Base-by-base conservation (phyloP, 1,140 invertebrate genomes). In the Drosophila ironensis region DNA sequence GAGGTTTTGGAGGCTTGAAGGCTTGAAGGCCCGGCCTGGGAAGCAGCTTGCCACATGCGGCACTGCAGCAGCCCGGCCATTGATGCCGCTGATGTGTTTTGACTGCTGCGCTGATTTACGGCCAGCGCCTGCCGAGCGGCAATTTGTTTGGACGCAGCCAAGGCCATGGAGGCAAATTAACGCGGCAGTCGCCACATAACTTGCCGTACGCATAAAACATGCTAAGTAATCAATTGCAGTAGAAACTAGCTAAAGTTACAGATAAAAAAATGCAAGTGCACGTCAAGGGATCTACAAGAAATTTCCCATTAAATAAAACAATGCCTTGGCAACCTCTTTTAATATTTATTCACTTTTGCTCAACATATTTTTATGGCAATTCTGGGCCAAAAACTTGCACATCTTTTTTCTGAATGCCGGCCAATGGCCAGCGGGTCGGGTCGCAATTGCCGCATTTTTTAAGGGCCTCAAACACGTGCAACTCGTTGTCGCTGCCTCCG, bases 211-310 rank as follows among this genome's bases (percentile, higher is more conserved):
- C 80, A 75, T 82, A 86, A 86, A 88, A 88, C 80, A 88, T 82
- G 87, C 80, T 88, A 88, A 88, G 77, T 88, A 88, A 88, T 88
- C 87, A 88, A 88, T 88, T 88, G 87, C 76, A 53, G 71, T 14
- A 17, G 12, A 41, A 61, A 20, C 20, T 22, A n/a, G n/a, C n/a
- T n/a, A n/a, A n/a, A n/a, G 2, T 42, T 27, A 48, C 37, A 44
- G 20, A 25, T 1, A 28, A 17, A 16, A 14, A 37, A 37, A 37
- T 11, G 14, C 11, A 5, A 16, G 8, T 37, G n/a, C n/a, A n/a
- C n/a, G n/a, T n/a, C n/a, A n/a, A n/a, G n/a, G n/a, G n/a, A n/a
- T n/a, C n/a, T n/a, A n/a, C n/a, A n/a, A n/a, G n/a, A n/a, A n/a
- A n/a, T n/a, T n/a, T n/a, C 20, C 20, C 20, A 22, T 3, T 22